Conservation (phyloP, 2,797 vertebrate genomes). For the Halcyon leucocephala region DNA sequence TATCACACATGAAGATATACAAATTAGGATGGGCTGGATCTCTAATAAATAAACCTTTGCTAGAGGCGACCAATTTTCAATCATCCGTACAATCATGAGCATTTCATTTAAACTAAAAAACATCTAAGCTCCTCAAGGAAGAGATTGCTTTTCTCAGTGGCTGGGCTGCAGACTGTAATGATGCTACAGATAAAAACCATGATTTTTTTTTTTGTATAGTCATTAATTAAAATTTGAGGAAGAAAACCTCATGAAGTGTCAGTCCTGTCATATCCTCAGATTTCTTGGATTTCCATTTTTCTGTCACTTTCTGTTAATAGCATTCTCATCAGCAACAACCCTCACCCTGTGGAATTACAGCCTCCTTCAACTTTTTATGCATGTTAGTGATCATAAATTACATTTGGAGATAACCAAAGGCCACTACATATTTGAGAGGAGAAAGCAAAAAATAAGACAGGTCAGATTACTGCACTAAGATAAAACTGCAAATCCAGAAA, state of each 20-base stretch:
- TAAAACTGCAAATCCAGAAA: background rate
- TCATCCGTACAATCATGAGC: background rate
- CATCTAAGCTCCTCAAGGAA: background rate
- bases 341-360: background rate
- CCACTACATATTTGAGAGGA: background rate
- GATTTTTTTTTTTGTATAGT: background rate
- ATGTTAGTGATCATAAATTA: background rate
- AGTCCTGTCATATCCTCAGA: background rate
- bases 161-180: background rate
- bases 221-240: background rate
- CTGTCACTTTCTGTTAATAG: fast-evolving
- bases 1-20: constrained; percentile 13
- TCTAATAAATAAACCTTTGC: constrained; percentile 50
- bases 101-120: constrained; percentile 31
- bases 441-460: background rate
- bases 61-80: background rate
- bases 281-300: background rate
- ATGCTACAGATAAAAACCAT: background rate
- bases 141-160: background rate
- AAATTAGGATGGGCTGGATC: constrained; percentile 2
- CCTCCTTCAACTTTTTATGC: background rate
- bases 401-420: background rate
- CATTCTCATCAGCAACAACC: background rate
- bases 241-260: background rate
- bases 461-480: background rate